phyloP scores from a whole-genome alignment of 2,113 vertebrate species.

The Pongo pygmaeus region DNA sequence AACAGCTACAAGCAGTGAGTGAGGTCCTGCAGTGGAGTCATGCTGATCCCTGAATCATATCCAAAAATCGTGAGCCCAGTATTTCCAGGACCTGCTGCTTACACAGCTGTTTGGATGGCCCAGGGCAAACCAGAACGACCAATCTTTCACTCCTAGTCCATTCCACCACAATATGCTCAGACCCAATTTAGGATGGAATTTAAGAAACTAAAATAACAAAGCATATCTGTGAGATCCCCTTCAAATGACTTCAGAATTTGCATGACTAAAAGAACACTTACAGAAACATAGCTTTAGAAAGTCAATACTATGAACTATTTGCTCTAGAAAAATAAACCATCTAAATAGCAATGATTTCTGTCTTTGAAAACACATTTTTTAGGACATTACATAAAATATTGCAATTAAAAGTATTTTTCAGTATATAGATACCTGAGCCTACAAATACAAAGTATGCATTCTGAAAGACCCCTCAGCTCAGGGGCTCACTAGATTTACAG shows the following conservation, averaged over 20 bases:
- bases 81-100: conserved; percentile 46
- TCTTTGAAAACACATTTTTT: conserved; percentile 2
- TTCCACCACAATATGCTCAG: neutral
- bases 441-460: neutral
- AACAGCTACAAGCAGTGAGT: conserved; percentile 34
- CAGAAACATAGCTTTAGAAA: neutral
- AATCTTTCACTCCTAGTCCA: neutral
- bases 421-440: neutral
- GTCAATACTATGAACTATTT: neutral
- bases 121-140: conserved; percentile 24
- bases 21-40: neutral
- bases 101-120: conserved; percentile 67
- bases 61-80: conserved; percentile 36
- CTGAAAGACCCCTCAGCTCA: neutral
- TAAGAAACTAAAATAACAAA: neutral
- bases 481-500: neutral
- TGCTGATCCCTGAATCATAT: neutral
- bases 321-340: neutral
- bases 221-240: neutral
- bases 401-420: conserved; percentile 37
- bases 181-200: neutral
- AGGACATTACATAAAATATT: neutral
- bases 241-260: neutral
- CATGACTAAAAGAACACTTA: neutral
- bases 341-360: neutral